Evolutionary conservation across 2,797 vertebrate genomes (phyloP).

Genomic region (Schizopygopsis malacanthus): DNA sequence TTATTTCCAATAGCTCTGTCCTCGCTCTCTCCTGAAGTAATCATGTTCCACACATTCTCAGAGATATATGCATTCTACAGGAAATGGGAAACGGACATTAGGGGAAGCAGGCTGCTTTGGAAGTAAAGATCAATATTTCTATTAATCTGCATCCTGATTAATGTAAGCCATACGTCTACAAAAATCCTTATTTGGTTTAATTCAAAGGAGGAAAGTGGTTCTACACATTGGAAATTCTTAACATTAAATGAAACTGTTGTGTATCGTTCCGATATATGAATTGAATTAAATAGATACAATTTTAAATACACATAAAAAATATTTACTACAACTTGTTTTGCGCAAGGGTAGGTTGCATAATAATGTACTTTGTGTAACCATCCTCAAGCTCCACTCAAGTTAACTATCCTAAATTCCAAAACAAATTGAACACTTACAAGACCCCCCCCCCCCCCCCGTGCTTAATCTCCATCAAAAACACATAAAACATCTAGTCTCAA

Average conservation of each 20-base stretch:
- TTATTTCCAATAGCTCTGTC: conserved; percentile 33
- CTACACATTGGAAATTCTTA: conserved; percentile 10
- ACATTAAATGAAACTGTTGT: conserved; percentile 26
- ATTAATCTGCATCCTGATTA: conserved; percentile 77
- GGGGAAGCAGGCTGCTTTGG: conserved; percentile 59
- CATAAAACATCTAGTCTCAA: background rate
- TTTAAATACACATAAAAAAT: background rate
- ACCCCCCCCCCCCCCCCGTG: background rate
- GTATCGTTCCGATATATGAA: background rate
- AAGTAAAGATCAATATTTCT: conserved; percentile 74
- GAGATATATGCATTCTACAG: conserved; percentile 78
- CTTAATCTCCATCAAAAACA: background rate
- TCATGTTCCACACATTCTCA: conserved; percentile 71
- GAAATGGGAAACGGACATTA: conserved; percentile 74
- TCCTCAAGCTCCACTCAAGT: background rate
- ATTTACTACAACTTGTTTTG: background rate
- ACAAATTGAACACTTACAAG: background rate
- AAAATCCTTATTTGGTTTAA: background rate
- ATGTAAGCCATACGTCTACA: conserved; percentile 57
- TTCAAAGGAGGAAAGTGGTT: conserved; percentile 15
- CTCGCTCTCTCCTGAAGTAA: conserved; percentile 67
- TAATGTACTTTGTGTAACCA: background rate
- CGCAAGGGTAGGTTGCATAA: background rate
- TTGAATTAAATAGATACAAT: background rate
- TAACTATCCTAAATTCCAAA: background rate